A percentile compares a stretch with the other conserved stretches of the same genome.
Conservation (phyloP, 1,140 invertebrate species). For the Eumaeus atala region DNA sequence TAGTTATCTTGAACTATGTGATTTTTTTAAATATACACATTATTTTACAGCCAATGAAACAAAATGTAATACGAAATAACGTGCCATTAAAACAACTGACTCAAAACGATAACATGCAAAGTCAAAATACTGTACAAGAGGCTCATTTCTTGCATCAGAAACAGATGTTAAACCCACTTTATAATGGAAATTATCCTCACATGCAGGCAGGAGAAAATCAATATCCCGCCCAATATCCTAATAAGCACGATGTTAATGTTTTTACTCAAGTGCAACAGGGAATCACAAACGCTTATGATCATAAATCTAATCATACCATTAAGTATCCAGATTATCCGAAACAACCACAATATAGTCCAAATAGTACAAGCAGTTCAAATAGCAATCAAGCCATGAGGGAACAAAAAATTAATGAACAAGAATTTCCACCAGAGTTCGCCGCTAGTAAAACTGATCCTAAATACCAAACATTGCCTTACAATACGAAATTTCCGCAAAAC, state of each 20-base stretch:
- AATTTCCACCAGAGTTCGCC: slow-evolving; percentile 71
- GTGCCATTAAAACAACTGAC: slow-evolving; percentile 71
- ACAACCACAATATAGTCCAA: slow-evolving; percentile 65
- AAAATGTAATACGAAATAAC: slow-evolving; percentile 68
- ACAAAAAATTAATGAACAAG: slow-evolving; percentile 69
- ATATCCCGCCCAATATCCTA: slow-evolving; percentile 56
- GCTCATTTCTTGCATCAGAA: slow-evolving; percentile 71
- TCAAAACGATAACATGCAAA: slow-evolving; percentile 66
- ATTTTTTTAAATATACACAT: background rate
- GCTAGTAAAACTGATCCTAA: slow-evolving; percentile 92
- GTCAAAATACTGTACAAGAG: slow-evolving; percentile 67
- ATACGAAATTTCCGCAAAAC: slow-evolving; percentile 84
- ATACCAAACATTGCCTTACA: slow-evolving; percentile 94
- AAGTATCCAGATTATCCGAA: slow-evolving; percentile 64
- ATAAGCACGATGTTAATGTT: slow-evolving; percentile 53
- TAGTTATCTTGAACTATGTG: no score
- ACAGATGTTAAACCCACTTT: slow-evolving; percentile 63
- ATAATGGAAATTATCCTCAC: slow-evolving; percentile 61
- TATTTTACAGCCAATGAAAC: slow-evolving; percentile 66
- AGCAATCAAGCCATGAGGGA: slow-evolving; percentile 66
- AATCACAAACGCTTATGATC: slow-evolving; percentile 62
- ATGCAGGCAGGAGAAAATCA: slow-evolving; percentile 42
- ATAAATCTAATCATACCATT: slow-evolving; percentile 61
- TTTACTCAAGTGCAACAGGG: slow-evolving; percentile 63
- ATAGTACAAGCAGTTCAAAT: slow-evolving; percentile 61